Conservation (phyloP, 2,797 vertebrate species). For the Leptoclinus maculatus region DNA sequence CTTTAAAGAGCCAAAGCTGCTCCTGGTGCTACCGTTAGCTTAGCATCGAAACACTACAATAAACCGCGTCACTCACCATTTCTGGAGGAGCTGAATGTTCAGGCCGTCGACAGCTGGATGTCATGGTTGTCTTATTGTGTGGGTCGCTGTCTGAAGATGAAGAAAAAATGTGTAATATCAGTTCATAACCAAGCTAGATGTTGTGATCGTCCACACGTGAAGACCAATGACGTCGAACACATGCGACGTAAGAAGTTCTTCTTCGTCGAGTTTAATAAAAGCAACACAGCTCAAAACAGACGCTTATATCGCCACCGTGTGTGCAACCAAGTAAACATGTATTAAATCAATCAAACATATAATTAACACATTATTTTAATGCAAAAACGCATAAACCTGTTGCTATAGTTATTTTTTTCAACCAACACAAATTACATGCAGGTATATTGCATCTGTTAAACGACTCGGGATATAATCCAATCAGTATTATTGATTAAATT, state of each 20-base stretch:
- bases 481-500: neutral
- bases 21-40: constrained; percentile 22
- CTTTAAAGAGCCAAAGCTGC: neutral
- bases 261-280: neutral
- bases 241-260: constrained; percentile 41
- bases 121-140: constrained; percentile 59
- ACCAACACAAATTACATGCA: neutral
- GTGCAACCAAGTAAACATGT: neutral
- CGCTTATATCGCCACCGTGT: constrained; percentile 11
- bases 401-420: neutral
- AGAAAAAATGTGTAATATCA: neutral
- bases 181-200: neutral
- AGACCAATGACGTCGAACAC: constrained; percentile 48
- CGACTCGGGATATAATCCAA: too few species aligned
- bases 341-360: neutral
- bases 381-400: neutral
- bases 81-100: constrained; percentile 84
- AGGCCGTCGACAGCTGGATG: constrained; percentile 83
- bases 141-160: neutral
- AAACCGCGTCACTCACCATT: constrained; percentile 74
- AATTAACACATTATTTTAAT: neutral
- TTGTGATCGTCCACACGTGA: constrained; percentile 41
- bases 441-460: neutral
- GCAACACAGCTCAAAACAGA: neutral
- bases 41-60: neutral